Conservation (phyloP, 2,113 vertebrate genomes). For the Uria aalge region DNA sequence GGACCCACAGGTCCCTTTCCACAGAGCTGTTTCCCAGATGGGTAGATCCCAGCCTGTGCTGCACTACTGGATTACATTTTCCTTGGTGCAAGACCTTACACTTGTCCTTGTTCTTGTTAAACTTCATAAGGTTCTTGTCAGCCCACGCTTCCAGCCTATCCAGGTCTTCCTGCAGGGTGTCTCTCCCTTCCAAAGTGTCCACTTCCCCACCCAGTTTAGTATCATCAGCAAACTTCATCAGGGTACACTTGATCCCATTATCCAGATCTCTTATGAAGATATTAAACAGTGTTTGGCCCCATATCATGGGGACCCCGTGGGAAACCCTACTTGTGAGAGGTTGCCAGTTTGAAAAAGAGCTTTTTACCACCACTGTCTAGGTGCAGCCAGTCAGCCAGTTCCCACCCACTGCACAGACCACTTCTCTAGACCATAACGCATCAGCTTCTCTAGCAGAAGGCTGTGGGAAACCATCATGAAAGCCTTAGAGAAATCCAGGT, state of each 20-base stretch:
- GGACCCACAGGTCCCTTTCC: neutral
- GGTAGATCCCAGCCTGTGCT: neutral
- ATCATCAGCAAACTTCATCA: neutral
- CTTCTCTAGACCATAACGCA: neutral
- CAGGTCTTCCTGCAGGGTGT: neutral
- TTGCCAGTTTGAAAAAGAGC: neutral
- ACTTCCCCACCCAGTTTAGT: neutral
- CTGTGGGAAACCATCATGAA: neutral
- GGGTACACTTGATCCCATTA: neutral
- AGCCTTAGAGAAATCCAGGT: neutral
- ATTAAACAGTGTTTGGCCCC: neutral
- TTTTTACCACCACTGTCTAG: neutral
- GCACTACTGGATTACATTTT: neutral
- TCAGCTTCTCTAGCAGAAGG: neutral
- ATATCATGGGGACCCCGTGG: neutral
- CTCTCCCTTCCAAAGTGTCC: neutral
- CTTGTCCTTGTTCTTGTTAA: neutral
- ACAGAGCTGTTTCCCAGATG: neutral
- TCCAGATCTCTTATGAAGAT: neutral
- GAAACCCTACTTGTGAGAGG: neutral
- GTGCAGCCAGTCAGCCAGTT: neutral
- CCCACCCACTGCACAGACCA: neutral
- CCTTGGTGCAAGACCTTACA: neutral
- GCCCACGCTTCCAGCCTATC: too few relatives aligned
- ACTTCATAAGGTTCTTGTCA: too few relatives aligned